Evolutionary conservation across 2,113 vertebrate species (phyloP).

Genomic region (Macaca nemestrina): DNA sequence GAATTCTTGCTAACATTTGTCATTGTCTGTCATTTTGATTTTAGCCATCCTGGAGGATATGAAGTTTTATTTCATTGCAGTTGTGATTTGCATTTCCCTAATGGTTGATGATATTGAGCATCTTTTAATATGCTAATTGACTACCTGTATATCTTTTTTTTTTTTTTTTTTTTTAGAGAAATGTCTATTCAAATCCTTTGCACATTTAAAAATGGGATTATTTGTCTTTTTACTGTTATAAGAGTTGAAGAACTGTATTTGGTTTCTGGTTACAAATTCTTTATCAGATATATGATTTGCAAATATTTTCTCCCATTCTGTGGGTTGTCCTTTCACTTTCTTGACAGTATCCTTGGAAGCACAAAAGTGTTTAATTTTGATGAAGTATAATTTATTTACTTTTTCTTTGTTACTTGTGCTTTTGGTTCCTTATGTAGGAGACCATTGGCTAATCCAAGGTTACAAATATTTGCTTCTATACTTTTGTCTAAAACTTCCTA

Average conservation of each 20-base stretch:
- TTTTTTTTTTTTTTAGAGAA: neutral
- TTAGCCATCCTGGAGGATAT: neutral
- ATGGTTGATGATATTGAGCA: neutral
- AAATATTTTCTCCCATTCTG: neutral
- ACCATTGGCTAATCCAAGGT: neutral
- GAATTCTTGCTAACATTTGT: neutral
- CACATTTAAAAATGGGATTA: neutral
- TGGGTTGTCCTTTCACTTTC: neutral
- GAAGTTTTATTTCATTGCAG: neutral
- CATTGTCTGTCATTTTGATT: neutral
- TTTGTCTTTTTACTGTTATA: neutral
- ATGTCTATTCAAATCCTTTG: neutral
- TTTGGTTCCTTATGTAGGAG: neutral
- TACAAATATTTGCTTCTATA: neutral
- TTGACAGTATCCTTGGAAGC: neutral
- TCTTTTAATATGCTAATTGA: neutral
- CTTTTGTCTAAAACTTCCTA: neutral
- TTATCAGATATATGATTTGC: neutral
- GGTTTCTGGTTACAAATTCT: neutral
- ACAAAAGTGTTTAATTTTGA: neutral
- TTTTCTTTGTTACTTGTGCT: neutral
- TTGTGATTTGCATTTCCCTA: neutral
- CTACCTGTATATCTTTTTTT: neutral
- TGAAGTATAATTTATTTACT: neutral
- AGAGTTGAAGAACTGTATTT: neutral